Base-by-base conservation (phyloP, 2,797 vertebrate species). In the Notoglanidium macrostoma region DNA sequence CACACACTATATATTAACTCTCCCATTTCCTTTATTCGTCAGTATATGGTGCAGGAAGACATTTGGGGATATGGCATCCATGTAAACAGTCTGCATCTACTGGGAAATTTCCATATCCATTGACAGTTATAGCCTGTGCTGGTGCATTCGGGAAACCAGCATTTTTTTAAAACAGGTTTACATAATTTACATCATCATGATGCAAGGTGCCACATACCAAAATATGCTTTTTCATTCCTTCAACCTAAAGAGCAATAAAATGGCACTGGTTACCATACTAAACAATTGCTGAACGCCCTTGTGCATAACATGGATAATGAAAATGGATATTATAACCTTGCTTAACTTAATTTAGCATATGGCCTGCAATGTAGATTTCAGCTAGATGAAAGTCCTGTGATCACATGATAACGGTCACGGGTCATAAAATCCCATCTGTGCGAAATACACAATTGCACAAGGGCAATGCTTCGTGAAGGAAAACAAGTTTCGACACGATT, bases 381-480 rank as follows among this genome's bases (percentile, higher is more conserved):
- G 51, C 29, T 21, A 63, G 68, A 80, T 63, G 35, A 57, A 73
- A 51, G 54, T 80, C 65, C 49, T 68, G 59, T 68, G 73, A 61
- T 73, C 83, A 49, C 46, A 59, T 10, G 57, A 85, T 82, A 85
- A 21, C 49, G 57, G 78, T 68, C 84, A 86, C 65, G 84, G 84
- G 79, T 85, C 40, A 83, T 67, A 76, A 76, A 76, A 76, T n/a
- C 15, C 51, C 74, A 84, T 59, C 74, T 68, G 76, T 70, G 74
- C 65, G 6, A 44, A 44, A 63, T 35, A 35, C 61, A 63, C 19
- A n/a, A 68, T 65, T 85, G 73, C 87, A 85, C 51, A 67, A 81
- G 70, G 29, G 21, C 54, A 80, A 84, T 46, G 65, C 11, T 65
- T 72, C 57, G 72, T 55, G 49, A 84, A 55, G 29, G n/a, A 54